Conservation (phyloP, 1,140 invertebrate species). For the Capitella teleta region DNA sequence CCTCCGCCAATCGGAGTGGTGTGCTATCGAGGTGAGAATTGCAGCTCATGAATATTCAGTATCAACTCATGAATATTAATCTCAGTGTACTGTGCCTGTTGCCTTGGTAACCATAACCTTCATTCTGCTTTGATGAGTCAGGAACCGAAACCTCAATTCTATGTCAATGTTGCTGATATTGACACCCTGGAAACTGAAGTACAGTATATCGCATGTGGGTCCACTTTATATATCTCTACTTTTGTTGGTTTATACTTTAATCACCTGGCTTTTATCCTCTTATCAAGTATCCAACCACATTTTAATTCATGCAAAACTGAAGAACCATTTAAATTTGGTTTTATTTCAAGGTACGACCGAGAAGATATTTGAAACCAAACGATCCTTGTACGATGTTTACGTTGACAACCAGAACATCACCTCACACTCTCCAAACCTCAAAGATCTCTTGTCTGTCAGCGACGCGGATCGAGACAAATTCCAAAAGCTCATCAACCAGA, state of each 20-base stretch:
- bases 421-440: conserved; percentile 23
- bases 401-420: conserved; percentile 37
- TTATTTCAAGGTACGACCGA: conserved; percentile 41
- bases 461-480: conserved; percentile 36
- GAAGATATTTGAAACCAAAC: conserved; percentile 45
- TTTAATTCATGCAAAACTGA: neutral
- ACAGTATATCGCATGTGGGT: conserved; percentile 5
- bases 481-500: conserved; percentile 36
- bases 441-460: conserved; percentile 34
- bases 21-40: conserved; percentile 42
- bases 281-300: neutral
- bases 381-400: conserved; percentile 42
- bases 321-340: neutral
- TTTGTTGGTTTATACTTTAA: neutral
- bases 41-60: no score
- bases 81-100: conserved; percentile 44
- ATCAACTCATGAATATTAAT: no score
- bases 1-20: conserved; percentile 44
- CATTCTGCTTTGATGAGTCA: conserved; percentile 21
- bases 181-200: conserved; percentile 37
- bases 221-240: neutral
- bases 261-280: neutral
- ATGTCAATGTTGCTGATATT: conserved; percentile 44
- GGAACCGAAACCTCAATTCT: conserved; percentile 38
- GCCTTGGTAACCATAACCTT: conserved; percentile 36